Base-by-base conservation (phyloP, 2,113 vertebrate species). In the Ardeotis arabs region DNA sequence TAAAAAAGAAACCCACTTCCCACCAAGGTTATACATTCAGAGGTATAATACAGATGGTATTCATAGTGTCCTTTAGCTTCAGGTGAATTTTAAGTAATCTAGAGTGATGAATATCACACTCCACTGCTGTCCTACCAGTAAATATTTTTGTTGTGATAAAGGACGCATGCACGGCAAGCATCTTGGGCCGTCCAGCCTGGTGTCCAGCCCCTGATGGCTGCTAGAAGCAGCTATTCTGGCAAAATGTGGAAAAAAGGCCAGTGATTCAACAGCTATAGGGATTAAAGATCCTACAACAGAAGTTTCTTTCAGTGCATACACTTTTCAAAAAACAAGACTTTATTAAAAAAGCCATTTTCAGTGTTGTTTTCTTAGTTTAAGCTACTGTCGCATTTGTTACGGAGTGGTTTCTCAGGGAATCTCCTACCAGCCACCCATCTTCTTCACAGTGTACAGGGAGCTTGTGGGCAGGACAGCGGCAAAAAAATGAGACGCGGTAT, bases 191-290 rank as follows among this genome's bases (percentile, higher is more conserved):
- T 16, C 31, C 37, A 52, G 45, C 18, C 31, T 28, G 33, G 41
- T 2, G 20, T 33, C 35, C 29, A 66, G 33, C 9, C 33, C 15
- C 31, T 45, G 28, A 47, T 0, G 0, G 37, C 25, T 35, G 19
- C 22, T 49, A 66, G 68, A 77, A 85, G n/a, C 53, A 58, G 13
- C n/a, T 44, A 76, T 50, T 25, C 22, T 41, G 17, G 4, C 4
- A 94, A 83, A 88, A 74, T 6, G 4, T 31, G 27, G 47, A 20
- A 12, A 92, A 92, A 78, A 39, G 5, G 3, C 3, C 60, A 49
- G 16, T 45, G 31, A 69, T 50, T 44, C 37, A 76, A 93, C 81
- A 9, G 0, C 45, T 5, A 3, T 8, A 70, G 22, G 17, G 25
- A 66, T 3, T 37, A 25, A 89, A 50, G 31, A 69, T 47, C 21